A percentile compares a stretch with the other conserved stretches of the same genome.
Conservation (phyloP, 2,888 invertebrate species). For the Stenodema calcarata region DNA sequence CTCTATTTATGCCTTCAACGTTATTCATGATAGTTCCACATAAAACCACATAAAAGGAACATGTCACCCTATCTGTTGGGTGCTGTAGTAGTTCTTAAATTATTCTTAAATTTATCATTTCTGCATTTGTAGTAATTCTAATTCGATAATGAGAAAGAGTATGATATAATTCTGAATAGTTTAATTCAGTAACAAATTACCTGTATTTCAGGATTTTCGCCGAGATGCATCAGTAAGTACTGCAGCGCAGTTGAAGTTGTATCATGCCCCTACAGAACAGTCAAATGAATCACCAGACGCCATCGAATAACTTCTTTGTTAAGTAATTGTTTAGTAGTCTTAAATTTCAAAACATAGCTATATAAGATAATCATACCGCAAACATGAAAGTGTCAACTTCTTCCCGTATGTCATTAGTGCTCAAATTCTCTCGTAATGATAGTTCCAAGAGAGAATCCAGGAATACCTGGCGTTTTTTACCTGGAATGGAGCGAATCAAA, state of each 20-base stretch:
- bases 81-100: too few species aligned
- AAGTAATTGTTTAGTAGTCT: too few species aligned
- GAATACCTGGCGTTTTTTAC: slow-evolving; percentile 20
- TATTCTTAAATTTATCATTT: too few species aligned
- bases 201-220: slow-evolving; percentile 63
- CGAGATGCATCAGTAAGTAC: slow-evolving; percentile 64
- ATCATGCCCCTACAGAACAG: slow-evolving; percentile 61
- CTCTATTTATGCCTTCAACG: too few species aligned
- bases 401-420: slow-evolving; percentile 57
- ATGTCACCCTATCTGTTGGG: too few species aligned
- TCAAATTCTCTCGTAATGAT: neutral
- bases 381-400: slow-evolving; percentile 59
- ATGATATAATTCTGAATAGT: too few species aligned
- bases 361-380: neutral
- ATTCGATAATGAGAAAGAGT: too few species aligned
- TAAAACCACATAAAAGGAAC: too few species aligned
- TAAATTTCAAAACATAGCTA: too few species aligned
- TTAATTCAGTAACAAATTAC: slow-evolving; percentile 18
- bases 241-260: slow-evolving; percentile 66
- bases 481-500: neutral
- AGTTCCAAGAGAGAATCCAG: slow-evolving; percentile 17
- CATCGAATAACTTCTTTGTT: neutral
- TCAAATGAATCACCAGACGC: neutral
- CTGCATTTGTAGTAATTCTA: too few species aligned
- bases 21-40: too few species aligned